Percentiles rank a stretch among this genome's conserved stretches.
Evolutionary conservation across 2,888 invertebrate genomes (phyloP).

Genomic region (Tenthredo livida): DNA sequence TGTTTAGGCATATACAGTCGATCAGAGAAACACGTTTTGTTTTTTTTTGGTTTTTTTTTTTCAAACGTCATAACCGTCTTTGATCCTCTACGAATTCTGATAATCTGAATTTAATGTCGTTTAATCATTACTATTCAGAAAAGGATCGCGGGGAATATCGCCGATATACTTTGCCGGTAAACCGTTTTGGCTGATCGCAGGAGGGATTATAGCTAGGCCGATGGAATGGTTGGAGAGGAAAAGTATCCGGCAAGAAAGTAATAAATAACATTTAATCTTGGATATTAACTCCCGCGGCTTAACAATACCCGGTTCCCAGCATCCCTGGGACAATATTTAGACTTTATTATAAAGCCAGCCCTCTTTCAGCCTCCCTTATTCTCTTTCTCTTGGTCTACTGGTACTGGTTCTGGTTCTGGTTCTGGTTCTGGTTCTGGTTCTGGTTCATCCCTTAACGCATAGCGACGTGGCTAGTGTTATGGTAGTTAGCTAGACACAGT

Average conservation of each 20-base stretch:
- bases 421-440: neutral
- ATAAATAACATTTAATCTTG: conserved; percentile 54
- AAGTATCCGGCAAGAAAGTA: conserved; percentile 52
- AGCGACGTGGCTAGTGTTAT: conserved; percentile 12
- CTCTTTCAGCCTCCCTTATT: conserved; percentile 57
- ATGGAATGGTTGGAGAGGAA: conserved; percentile 41
- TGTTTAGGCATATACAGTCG: neutral
- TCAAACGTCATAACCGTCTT: neutral
- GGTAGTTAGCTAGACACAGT: conserved; percentile 35
- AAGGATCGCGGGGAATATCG: neutral
- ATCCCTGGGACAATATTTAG: conserved; percentile 62
- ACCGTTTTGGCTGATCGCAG: neutral
- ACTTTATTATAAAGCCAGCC: conserved; percentile 62
- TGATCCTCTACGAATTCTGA: neutral
- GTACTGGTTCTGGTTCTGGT: no score
- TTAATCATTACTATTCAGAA: neutral
- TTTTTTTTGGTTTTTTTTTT: neutral
- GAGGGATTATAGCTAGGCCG: neutral
- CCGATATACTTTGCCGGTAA: neutral
- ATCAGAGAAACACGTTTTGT: neutral
- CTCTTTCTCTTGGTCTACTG: conserved; percentile 54
- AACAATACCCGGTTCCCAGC: conserved; percentile 52
- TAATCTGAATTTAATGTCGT: neutral
- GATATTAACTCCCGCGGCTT: conserved; percentile 51
- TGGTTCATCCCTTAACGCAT: neutral